Evolutionary conservation across 37 sponge, comb jelly and placozoan genomes (phyloP).

Genomic region (Spongilla lacustris): DNA sequence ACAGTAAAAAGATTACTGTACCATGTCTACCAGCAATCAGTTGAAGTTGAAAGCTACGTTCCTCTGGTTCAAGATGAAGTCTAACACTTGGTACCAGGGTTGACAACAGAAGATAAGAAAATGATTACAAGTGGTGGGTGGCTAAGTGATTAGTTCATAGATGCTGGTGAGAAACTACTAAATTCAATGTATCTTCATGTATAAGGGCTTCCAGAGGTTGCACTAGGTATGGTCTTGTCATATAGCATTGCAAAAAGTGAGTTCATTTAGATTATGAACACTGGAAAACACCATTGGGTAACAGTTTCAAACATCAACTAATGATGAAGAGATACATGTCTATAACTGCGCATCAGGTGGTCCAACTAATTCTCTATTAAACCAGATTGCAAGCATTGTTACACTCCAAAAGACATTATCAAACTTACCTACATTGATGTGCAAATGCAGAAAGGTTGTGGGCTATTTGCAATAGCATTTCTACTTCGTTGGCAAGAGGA

Average conservation of each 20-base stretch:
- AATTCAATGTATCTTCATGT: background rate
- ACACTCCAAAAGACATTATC: conserved; percentile 19
- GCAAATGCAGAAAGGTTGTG: conserved; percentile 47
- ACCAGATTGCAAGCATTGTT: conserved; percentile 41
- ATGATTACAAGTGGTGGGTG: conserved; percentile 17
- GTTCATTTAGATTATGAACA: conserved; percentile 31
- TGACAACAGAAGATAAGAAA: conserved; percentile 26
- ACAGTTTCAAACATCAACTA: conserved; percentile 22
- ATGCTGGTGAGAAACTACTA: conserved; percentile 10
- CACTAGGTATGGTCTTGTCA: conserved; percentile 1
- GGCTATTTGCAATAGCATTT: conserved; percentile 46
- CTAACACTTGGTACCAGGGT: background rate
- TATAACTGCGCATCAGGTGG: conserved; percentile 15
- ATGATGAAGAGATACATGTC: conserved; percentile 14
- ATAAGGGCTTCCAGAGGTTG: conserved; percentile 6
- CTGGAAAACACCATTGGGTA: conserved; percentile 36
- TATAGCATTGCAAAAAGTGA: conserved; percentile 14
- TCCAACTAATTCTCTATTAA: background rate
- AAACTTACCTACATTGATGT: conserved; percentile 8
- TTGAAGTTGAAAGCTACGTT: background rate
- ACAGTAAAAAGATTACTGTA: background rate
- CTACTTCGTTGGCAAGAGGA: conserved; percentile 38
- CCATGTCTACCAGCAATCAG: background rate
- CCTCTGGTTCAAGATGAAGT: background rate
- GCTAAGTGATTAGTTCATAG: conserved; percentile 5